A percentile compares a stretch with the other conserved stretches of the same genome.
phyloP scores from a whole-genome alignment of 2,113 vertebrate species.

The Thalassarche chlororhynchos region DNA sequence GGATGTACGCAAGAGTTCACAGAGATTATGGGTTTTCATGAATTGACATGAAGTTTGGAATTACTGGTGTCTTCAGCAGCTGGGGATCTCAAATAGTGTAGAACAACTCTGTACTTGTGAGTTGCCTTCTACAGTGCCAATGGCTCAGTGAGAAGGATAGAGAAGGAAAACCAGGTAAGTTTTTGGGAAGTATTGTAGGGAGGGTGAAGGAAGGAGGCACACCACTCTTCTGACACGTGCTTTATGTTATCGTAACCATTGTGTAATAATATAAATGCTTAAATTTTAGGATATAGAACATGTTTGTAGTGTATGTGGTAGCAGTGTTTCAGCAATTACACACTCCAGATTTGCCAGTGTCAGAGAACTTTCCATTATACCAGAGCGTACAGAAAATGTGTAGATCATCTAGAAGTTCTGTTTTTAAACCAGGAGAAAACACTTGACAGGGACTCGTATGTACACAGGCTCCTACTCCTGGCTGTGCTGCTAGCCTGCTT shows the following conservation, averaged over 20 bases:
- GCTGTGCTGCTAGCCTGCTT: neutral
- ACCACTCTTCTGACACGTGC: neutral
- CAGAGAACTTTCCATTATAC: neutral
- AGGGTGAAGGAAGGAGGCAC: neutral
- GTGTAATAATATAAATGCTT: neutral
- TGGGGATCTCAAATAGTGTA: neutral
- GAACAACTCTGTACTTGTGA: neutral
- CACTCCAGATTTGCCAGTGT: neutral
- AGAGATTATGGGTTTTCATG: neutral
- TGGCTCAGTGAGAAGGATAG: neutral
- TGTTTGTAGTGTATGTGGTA: neutral
- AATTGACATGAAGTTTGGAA: neutral
- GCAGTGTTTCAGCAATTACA: neutral
- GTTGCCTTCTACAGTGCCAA: neutral
- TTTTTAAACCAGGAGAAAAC: neutral
- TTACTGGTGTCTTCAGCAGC: neutral
- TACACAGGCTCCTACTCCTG: neutral
- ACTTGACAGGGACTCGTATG: too few relatives aligned
- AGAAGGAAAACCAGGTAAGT: neutral
- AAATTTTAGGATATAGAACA: neutral
- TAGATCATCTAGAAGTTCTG: too few relatives aligned
- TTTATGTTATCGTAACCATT: neutral
- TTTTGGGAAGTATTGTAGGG: neutral
- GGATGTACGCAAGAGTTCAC: neutral
- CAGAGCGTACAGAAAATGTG: neutral